Base-by-base conservation (phyloP, 1,140 invertebrate species). In the Akabosia matsudoensis region DNA sequence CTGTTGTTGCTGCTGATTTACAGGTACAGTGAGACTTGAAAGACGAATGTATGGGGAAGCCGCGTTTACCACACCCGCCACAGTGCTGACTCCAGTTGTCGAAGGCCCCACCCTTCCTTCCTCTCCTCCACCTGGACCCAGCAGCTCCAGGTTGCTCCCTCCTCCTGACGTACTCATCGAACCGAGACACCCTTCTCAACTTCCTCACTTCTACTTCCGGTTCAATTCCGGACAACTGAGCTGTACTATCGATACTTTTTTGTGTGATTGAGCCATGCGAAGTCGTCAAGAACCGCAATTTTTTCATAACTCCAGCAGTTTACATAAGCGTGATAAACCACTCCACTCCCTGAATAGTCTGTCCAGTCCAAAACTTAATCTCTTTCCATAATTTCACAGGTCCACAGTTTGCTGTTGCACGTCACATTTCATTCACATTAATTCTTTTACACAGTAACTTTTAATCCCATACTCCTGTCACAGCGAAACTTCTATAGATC, bases 241-340 rank as follows among this genome's bases (percentile, higher is more conserved):
- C 4, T 67, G 61, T n/a, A n/a, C n/a, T n/a, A n/a, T n/a, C n/a
- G 13, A 30, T 14, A 67, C n/a, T 1, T 16, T 2, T 67, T 28
- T 3, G 4, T 61, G 4, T 61, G 14, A n/a, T 61, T 61, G 24
- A 67, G 61, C 61, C 61, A 67, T 67, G 10, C 61, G 61, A 30
- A 7, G 61, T 67, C 61, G 61, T 24, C 28, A 28, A 30, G 13
- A 4, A 4, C 4, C 31, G 1, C 61, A 67, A 67, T 28, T 67
- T 30, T 67, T 31, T 67, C 61, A 67, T 67, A 67, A 67, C 61
- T 67, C 30, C n/a, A 30, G 61, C 61, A n/a, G n/a, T n/a, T n/a
- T n/a, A n/a, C n/a, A n/a, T n/a, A n/a, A n/a, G n/a, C n/a, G n/a
- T n/a, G n/a, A n/a, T n/a, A n/a, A n/a, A n/a, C n/a, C n/a, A n/a